These are phyloP conservation scores for Enteromius anoplus DNA, from an alignment of 2,797 vertebrate species.

Conservation along the genomic window DNA sequence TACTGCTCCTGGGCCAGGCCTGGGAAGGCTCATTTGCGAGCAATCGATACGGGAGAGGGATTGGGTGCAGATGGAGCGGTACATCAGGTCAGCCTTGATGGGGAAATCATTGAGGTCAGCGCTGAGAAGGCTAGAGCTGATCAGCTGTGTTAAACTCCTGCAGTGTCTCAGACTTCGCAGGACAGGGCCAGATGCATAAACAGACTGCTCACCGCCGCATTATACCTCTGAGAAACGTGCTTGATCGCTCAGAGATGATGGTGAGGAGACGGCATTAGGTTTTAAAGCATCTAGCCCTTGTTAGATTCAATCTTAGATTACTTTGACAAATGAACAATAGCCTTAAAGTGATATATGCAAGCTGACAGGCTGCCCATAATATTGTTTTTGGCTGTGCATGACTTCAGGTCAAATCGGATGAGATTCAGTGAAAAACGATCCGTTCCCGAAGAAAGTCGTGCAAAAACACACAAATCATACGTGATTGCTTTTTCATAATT, in stretches of 20 bases:
- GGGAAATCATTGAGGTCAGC: conserved; percentile 64
- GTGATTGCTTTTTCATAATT: conserved; percentile 12
- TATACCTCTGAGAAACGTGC: conserved; percentile 32
- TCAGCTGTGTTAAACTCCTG: conserved; percentile 61
- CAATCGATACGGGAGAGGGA: conserved; percentile 58
- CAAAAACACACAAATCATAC: conserved; percentile 33
- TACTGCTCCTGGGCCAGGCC: conserved; percentile 59
- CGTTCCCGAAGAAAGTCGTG: conserved; percentile 4
- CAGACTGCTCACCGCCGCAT: conserved; percentile 9
- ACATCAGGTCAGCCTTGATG: conserved; percentile 61
- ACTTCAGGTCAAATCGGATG: conserved; percentile 38
- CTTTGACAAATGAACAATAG: conserved; percentile 35
- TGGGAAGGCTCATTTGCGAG: conserved; percentile 62
- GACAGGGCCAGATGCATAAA: conserved; percentile 42
- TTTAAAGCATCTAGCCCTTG: conserved; percentile 3
- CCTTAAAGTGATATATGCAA: conserved; percentile 45
- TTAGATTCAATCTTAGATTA: conserved; percentile 31
- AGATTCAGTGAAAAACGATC: conserved; percentile 21
- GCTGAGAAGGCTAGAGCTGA: conserved; percentile 63
- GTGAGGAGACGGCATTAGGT: background rate
- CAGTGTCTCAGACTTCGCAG: conserved; percentile 43
- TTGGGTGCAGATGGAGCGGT: conserved; percentile 64
- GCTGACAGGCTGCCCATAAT: conserved; percentile 32
- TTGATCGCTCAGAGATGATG: conserved; percentile 21
- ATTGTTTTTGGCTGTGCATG: conserved; percentile 40